A percentile compares a stretch with the other conserved stretches of the same genome.
Evolutionary conservation across 2,888 invertebrate species (phyloP).

Genomic region (Resseliella maxima): DNA sequence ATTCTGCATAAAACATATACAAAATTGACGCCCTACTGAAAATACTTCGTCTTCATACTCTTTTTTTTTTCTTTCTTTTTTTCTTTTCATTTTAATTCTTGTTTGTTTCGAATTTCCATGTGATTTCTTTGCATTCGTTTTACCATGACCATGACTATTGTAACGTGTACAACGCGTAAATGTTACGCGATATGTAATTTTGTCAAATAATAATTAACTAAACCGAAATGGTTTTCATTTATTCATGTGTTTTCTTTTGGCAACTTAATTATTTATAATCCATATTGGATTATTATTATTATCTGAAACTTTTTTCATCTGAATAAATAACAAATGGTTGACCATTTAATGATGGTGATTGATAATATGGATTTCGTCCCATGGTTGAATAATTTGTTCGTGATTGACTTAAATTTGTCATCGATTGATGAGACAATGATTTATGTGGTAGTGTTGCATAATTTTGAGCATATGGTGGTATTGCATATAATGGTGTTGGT

Average conservation of each 20-base stretch:
- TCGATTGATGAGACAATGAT: slow-evolving; percentile 66
- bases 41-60: neutral
- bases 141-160: neutral
- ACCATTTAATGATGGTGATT: slow-evolving; percentile 62
- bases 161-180: slow-evolving; percentile 7
- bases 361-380: slow-evolving; percentile 72
- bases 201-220: neutral
- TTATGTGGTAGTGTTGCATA: slow-evolving; percentile 78
- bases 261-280: neutral
- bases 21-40: neutral
- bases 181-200: slow-evolving; percentile 38
- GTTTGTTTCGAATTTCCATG: neutral
- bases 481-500: slow-evolving; percentile 69
- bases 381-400: slow-evolving; percentile 74
- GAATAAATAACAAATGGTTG: slow-evolving; percentile 68
- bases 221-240: neutral
- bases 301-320: slow-evolving; percentile 68
- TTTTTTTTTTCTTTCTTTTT: neutral
- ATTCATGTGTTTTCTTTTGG: neutral
- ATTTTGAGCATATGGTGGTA: slow-evolving; percentile 73
- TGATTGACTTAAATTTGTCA: slow-evolving; percentile 64
- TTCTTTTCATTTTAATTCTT: neutral
- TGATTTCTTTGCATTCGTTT: too few relatives aligned
- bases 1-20: slow-evolving; percentile 7
- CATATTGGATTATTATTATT: slow-evolving; percentile 59